Evolutionary conservation across 2,797 vertebrate genomes (phyloP).

Genomic region (Eutrigla gurnardus): DNA sequence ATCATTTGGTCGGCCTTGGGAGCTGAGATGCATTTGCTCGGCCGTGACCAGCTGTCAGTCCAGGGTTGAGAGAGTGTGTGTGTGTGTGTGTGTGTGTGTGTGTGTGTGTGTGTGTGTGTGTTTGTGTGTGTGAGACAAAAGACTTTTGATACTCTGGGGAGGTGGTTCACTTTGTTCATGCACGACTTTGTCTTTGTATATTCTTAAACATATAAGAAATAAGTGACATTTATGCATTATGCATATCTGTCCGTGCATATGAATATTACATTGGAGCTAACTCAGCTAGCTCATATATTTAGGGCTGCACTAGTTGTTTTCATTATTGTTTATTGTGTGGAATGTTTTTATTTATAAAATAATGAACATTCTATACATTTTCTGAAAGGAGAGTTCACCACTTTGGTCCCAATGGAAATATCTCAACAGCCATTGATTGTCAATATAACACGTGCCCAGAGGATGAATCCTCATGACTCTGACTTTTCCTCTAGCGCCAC

Average conservation of each 20-base stretch:
- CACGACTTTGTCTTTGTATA: slow-evolving; percentile 32
- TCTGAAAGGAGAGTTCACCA: neutral
- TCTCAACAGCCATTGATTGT: neutral
- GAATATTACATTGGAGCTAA: slow-evolving; percentile 17
- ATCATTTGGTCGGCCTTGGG: slow-evolving; percentile 72
- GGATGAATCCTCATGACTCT: neutral
- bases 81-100: slow-evolving; percentile 18
- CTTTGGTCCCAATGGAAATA: neutral
- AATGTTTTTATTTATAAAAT: neutral
- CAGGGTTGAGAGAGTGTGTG: slow-evolving; percentile 25
- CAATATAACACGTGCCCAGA: neutral
- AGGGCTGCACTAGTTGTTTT: neutral
- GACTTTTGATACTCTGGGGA: slow-evolving; percentile 45
- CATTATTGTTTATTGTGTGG: neutral
- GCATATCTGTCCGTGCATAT: slow-evolving; percentile 20
- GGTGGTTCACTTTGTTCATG: slow-evolving; percentile 33
- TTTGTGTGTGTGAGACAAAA: no score
- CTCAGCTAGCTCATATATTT: neutral
- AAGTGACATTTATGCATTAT: slow-evolving; percentile 1
- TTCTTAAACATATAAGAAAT: slow-evolving; percentile 27
- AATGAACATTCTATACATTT: no score
- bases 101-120: slow-evolving; percentile 19
- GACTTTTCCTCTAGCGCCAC: neutral
- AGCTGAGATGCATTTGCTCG: slow-evolving; percentile 48
- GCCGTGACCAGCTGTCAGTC: slow-evolving; percentile 71